Percentiles rank a stretch among this genome's conserved stretches.
These are phyloP conservation scores for Uloborus diversus DNA, from an alignment of 1,140 invertebrate genomes.

Conservation along the genomic window DNA sequence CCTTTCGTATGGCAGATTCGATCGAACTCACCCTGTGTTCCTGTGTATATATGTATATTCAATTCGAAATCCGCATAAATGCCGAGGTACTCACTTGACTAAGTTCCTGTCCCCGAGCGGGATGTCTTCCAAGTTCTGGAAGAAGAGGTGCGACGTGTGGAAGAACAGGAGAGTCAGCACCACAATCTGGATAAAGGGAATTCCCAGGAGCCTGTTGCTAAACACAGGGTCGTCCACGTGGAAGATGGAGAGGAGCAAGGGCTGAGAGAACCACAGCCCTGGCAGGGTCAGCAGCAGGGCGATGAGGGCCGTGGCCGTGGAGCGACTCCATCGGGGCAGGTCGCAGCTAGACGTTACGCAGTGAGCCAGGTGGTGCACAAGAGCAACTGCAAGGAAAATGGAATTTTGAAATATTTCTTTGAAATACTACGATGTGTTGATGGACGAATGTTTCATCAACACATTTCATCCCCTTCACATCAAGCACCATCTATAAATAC, in stretches of 20 bases:
- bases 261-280: constrained; percentile 8
- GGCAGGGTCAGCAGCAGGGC: constrained; percentile 1
- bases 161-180: constrained; percentile 20
- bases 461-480: too few relatives aligned
- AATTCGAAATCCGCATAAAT: not conserved
- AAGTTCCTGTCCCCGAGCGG: constrained; percentile 1
- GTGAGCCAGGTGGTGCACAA: constrained; percentile 20
- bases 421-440: too few relatives aligned
- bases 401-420: too few relatives aligned
- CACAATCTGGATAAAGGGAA: constrained; percentile 29
- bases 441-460: too few relatives aligned
- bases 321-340: not conserved
- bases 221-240: constrained; percentile 43
- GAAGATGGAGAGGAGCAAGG: constrained; percentile 1
- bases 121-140: constrained; percentile 1
- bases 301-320: not conserved
- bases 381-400: constrained; percentile 14
- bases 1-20: too few relatives aligned
- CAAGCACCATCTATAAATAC: too few relatives aligned
- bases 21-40: too few relatives aligned
- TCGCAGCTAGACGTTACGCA: constrained; percentile 12
- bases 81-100: constrained; percentile 4
- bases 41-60: not conserved
- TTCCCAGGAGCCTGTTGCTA: not conserved
- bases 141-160: constrained; percentile 22